These are phyloP conservation scores for Volucella zonaria DNA, from an alignment of 2,888 invertebrate species.

Conservation along the genomic window DNA sequence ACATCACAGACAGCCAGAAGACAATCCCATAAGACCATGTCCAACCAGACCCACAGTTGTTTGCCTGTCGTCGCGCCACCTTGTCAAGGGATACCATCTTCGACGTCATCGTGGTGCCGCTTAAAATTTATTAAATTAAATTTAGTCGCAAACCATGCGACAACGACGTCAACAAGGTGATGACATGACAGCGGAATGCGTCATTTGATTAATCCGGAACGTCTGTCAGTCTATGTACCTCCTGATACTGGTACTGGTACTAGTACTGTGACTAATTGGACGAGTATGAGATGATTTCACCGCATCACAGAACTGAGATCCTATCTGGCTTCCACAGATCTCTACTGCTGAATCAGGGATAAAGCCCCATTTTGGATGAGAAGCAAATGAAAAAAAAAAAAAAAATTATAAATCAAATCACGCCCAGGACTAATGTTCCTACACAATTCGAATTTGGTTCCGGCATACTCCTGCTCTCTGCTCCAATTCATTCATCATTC, in stretches of 20 bases:
- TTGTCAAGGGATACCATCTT: slow-evolving; percentile 16
- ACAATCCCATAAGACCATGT: slow-evolving; percentile 55
- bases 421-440: slow-evolving; percentile 66
- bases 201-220: slow-evolving; percentile 46
- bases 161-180: slow-evolving; percentile 55
- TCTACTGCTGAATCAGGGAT: slow-evolving; percentile 28
- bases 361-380: neutral
- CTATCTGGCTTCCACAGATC: neutral
- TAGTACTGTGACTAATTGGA: slow-evolving; percentile 53
- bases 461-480: slow-evolving; percentile 11
- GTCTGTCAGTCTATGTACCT: slow-evolving; percentile 8
- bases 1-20: slow-evolving; percentile 35
- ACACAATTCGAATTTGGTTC: slow-evolving; percentile 58
- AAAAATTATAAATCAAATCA: slow-evolving; percentile 61
- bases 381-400: neutral
- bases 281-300: slow-evolving; percentile 26
- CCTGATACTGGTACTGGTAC: too few species aligned
- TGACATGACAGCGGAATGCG: slow-evolving; percentile 20
- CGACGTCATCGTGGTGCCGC: slow-evolving; percentile 18
- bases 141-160: slow-evolving; percentile 49
- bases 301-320: slow-evolving; percentile 23
- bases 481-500: slow-evolving; percentile 69
- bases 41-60: slow-evolving; percentile 59
- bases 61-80: slow-evolving; percentile 29
- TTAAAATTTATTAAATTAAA: slow-evolving; percentile 67